Evolutionary conservation across 2,113 vertebrate genomes (phyloP).

Genomic region (Brachypteracias leptosomus): DNA sequence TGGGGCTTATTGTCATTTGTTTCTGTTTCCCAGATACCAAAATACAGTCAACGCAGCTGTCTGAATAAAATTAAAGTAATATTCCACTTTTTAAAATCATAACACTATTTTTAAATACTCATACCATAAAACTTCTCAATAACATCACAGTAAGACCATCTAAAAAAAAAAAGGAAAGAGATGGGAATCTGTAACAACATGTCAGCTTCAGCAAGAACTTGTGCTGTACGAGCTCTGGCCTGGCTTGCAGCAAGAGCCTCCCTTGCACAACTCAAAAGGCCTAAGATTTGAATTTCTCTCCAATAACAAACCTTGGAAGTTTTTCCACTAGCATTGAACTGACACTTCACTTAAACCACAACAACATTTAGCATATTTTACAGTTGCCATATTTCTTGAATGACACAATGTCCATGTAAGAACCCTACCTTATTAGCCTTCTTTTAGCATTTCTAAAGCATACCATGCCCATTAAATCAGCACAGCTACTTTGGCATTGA

Average conservation of each 20-base stretch:
- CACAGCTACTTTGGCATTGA: not conserved
- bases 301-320: not conserved
- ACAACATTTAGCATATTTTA: not conserved
- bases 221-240: not conserved
- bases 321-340: not conserved
- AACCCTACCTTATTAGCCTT: not conserved
- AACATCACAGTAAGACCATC: not conserved
- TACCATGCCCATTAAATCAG: not conserved
- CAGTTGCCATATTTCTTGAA: not conserved
- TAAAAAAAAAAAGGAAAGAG: not conserved
- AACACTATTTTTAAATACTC: not conserved
- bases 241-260: not conserved
- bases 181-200: not conserved
- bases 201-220: not conserved
- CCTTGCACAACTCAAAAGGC: not conserved
- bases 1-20: constrained; percentile 31
- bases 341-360: not conserved
- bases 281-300: not conserved
- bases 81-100: not conserved
- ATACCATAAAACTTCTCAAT: not conserved
- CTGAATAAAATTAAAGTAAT: constrained; percentile 11
- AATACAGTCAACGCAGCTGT: not conserved
- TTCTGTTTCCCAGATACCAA: constrained; percentile 34
- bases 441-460: not conserved
- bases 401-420: not conserved